A percentile compares a stretch with the other conserved stretches of the same genome.
Evolutionary conservation across 2,797 vertebrate species (phyloP).

Genomic region (Hoplostethus atlanticus): DNA sequence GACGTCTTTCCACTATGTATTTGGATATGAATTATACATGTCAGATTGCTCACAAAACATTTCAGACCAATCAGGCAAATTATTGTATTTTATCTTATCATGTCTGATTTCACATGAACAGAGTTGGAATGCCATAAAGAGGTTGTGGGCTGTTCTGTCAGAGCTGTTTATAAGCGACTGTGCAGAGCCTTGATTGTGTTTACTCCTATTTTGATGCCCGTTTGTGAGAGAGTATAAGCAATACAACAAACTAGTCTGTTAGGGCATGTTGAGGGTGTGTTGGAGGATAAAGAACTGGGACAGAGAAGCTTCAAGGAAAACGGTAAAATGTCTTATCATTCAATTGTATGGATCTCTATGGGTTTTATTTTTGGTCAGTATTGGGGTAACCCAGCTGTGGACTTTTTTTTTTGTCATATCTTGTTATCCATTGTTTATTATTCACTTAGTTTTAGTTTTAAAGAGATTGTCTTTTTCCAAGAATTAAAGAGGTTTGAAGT

Average conservation of each 20-base stretch:
- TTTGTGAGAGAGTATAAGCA: slow-evolving; percentile 44
- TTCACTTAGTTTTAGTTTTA: slow-evolving; percentile 61
- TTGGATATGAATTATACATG: slow-evolving; percentile 35
- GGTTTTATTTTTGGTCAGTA: slow-evolving; percentile 13
- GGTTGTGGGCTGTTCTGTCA: slow-evolving; percentile 24
- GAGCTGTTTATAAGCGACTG: slow-evolving; percentile 15
- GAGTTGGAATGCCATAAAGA: slow-evolving; percentile 28
- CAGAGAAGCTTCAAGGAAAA: slow-evolving; percentile 36
- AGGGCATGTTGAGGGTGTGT: slow-evolving; percentile 16
- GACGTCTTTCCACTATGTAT: slow-evolving; percentile 10
- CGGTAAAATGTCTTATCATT: slow-evolving; percentile 36
- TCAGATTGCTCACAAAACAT: slow-evolving; percentile 16
- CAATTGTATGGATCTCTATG: slow-evolving; percentile 37
- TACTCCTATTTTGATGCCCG: not conserved
- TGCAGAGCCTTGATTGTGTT: not conserved
- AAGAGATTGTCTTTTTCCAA: slow-evolving; percentile 48
- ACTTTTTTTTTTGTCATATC: slow-evolving; percentile 40
- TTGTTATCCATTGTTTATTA: slow-evolving; percentile 58
- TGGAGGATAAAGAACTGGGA: slow-evolving; percentile 41
- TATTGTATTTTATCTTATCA: slow-evolving; percentile 23
- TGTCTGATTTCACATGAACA: slow-evolving; percentile 32
- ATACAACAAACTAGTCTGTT: slow-evolving; percentile 27
- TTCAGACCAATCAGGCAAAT: slow-evolving; percentile 6
- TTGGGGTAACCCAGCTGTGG: slow-evolving; percentile 23
- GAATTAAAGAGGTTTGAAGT: slow-evolving; percentile 46